Evolutionary conservation across 64 coral and sea anemone species (phyloP), one percentile per base, ranked within the genome.

Genomic region (Actinia tenebrosa): DNA sequence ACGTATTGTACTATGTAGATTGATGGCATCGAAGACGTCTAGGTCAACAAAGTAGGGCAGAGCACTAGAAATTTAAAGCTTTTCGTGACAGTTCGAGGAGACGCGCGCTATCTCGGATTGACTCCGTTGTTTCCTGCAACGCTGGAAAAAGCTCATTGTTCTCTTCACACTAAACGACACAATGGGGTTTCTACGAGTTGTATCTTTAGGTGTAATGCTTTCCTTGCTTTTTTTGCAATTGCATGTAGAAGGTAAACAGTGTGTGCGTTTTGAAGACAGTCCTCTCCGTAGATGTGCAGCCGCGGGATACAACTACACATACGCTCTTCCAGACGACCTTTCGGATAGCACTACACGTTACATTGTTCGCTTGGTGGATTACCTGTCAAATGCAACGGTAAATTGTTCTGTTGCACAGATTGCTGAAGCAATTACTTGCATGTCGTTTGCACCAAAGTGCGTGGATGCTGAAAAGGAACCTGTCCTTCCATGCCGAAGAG

Each of bases 331-430:
- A 4, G 16, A 58, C 3, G 60, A 15, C 17, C 30, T 85, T 10
- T 85, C 83, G 10, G 30, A 22, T 43, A 20, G 56, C 20, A 61
- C 56, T 14, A 43, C 5, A 15, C 3, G 17, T 30, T 85, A 44
- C 19, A 64, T 85, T 30, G 27, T 43, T 20, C 30, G 53, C 10
- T 85, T 61, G 16, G 54, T 61, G n/a, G 9, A 14, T 10, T 85
- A 85, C 56, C 7, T 85, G 16, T 25, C 60, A 19, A 27, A 85
- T 55, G 83, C 54, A 15, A 54, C 42, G 50, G 53, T 53, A 10
- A 85, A 85, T 54, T 85, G 83, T 5, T 85, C 83, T 26, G 83
- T 85, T 9, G 83, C 54, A 7, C 83, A 85, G 56, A 85, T 85
- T 56, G 83, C 54, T 22, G 83, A 85, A 61, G 56, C 6, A n/a